Percentiles rank a stretch among this genome's conserved stretches.
Evolutionary conservation across 30 jellyfish, hydroid and myxozoan genomes (phyloP).

Genomic region (Catostylus mosaicus): DNA sequence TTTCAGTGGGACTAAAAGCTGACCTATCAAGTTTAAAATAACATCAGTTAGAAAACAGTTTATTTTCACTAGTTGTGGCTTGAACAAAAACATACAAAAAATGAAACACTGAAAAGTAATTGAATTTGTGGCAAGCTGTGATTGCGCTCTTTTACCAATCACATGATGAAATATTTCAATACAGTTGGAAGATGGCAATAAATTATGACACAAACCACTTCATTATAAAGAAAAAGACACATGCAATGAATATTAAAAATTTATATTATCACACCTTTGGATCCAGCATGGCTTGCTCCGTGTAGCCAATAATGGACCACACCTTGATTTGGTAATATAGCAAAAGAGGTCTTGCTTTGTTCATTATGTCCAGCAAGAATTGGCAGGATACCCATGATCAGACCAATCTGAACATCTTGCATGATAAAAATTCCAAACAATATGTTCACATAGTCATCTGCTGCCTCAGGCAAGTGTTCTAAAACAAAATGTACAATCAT

Average conservation of each 20-base stretch:
- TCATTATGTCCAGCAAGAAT: constrained; percentile 89
- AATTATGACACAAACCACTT: no score
- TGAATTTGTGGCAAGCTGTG: no score
- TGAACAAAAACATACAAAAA: no score
- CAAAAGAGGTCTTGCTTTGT: constrained; percentile 65
- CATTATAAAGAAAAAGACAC: no score
- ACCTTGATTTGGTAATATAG: constrained; percentile 71
- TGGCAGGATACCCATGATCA: constrained; percentile 91
- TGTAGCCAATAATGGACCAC: constrained; percentile 83
- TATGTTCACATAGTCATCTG: constrained; percentile 67
- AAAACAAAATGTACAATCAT: background rate
- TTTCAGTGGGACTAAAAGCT: no score
- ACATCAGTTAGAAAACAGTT: no score
- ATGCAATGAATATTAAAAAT: background rate
- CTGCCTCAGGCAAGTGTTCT: constrained; percentile 49
- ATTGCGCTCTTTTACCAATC: no score
- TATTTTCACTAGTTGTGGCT: no score
- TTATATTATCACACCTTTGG: constrained; percentile 36
- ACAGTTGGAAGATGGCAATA: no score
- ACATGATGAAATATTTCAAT: no score
- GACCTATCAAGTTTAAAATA: no score
- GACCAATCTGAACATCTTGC: constrained; percentile 90
- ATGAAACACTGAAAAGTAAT: no score
- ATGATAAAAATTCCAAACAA: constrained; percentile 78
- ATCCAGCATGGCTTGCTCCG: constrained; percentile 81